Evolutionary conservation across 2,797 vertebrate genomes (phyloP), one percentile per base, ranked within the genome.

Genomic region (Myoxocephalus aenaeus): DNA sequence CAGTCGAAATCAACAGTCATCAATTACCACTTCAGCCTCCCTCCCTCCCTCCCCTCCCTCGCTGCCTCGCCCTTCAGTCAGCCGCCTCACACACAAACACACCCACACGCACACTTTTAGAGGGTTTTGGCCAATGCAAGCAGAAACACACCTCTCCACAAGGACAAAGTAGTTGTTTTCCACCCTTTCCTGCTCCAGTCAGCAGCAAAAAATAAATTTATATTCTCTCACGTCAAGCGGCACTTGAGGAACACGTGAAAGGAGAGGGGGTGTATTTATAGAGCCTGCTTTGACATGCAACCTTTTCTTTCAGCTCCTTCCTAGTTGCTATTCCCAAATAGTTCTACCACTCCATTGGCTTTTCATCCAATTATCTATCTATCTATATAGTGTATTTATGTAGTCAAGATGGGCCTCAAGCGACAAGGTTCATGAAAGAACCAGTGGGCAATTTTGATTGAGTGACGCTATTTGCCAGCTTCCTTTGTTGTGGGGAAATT

Each of bases 101-200:
- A 70, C 29, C 51, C 59, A 74, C 22, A 63, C 48, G 68, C 17
- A 61, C 38, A 53, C 22, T 58, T 68, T 63, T 13, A 67, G 15
- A 79, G 53, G 62, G 62, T 86, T 92, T 92, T 86, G 90, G 86
- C 90, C 84, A 89, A 90, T 62, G 81, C 86, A 82, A 91, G 92
- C 92, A 92, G 80, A 93, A 93, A 90, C 81, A 73, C 80, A 85
- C 83, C 68, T 85, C 82, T 77, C 68, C 70, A 67, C 91, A 93
- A 92, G 90, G 92, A 92, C 92, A 89, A 86, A 90, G 76, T 25
- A 36, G 67, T 87, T 90, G 89, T 92, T 92, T 90, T 90, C 70
- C 72, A 82, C 74, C 65, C 68, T 75, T 81, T 81, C 77, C 79
- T 81, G 86, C 84, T 87, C 79, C 75, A 74, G 86, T 91, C 87